Conservation (phyloP, 2,797 vertebrate genomes). For the Kryptolebias ocellatus region DNA sequence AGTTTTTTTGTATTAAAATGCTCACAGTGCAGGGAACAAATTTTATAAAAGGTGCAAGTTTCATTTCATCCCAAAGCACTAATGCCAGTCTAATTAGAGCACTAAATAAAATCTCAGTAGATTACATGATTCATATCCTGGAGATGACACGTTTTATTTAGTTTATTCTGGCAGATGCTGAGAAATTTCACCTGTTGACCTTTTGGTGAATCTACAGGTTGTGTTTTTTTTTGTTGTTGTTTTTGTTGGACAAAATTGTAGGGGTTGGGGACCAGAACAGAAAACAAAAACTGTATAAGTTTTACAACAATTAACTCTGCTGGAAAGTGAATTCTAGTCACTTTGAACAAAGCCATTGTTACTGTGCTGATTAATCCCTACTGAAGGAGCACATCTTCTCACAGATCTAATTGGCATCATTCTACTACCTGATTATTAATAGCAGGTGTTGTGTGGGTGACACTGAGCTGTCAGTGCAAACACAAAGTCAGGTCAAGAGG, state of each 20-base stretch:
- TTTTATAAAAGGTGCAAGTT: neutral
- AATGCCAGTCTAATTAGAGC: neutral
- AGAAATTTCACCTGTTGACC: neutral
- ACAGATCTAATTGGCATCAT: constrained; percentile 24
- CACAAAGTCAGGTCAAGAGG: constrained; percentile 49
- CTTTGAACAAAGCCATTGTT: constrained; percentile 7
- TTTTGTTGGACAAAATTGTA: neutral
- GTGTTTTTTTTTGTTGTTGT: constrained; percentile 1
- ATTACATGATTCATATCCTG: neutral
- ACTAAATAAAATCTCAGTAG: neutral
- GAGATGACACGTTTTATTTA: neutral
- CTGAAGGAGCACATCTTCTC: constrained; percentile 3
- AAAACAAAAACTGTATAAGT: neutral
- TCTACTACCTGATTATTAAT: constrained; percentile 47
- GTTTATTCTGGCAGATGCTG: too few species aligned
- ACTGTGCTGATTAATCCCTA: constrained; percentile 2
- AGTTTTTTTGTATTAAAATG: neutral
- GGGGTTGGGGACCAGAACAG: neutral
- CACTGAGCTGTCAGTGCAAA: constrained; percentile 39
- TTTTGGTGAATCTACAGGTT: neutral
- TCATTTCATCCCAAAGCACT: constrained; percentile 1
- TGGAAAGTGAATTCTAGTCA: neutral
- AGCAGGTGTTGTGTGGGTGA: constrained; percentile 41
- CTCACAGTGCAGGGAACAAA: too few species aligned
- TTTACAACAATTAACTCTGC: neutral